Base-by-base conservation (phyloP, 2,797 vertebrate species). In the Euthynnus affinis region DNA sequence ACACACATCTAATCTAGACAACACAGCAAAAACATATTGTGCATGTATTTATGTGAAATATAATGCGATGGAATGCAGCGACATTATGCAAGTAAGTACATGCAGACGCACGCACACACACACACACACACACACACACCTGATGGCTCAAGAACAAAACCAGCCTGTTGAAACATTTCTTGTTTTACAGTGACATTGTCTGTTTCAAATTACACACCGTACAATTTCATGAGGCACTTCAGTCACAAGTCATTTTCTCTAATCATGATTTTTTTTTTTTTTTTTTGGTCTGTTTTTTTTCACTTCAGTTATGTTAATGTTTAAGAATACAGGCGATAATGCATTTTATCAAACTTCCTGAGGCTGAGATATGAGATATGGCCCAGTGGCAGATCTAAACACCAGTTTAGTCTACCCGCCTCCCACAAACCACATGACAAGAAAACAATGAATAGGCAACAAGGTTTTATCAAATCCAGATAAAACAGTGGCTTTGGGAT, bases 1-100 rank as follows among this genome's bases (percentile, higher is more conserved):
- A 68, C 68, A 69, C 64, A 74, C 65, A 34, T 20, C 66, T 59
- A 18, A 71, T 42, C 48, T 59, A 73, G 48, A 76, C 52, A 84
- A 77, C 75, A 76, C 46, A 60, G 64, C 8, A 6, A 80, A 85
- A 88, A 72, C 67, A 75, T 66, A 79, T 75, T 84, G 40, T 46
- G 12, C 64, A 83, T 87, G 86, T 57, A 81, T 90, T 89, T 83
- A 81, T 80, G 79, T 91, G 90, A 91, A 91, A 93, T 84, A 82
- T 76, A 88, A 91, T 10, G 76, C 80, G 55, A 18, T 29, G 90
- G 89, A 88, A 93, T 88, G 89, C 55, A 53, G 73, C 66, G 17
- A 83, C 74, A 62, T 80, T 70, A 64, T 83, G 44, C 89, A 82
- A 84, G 90, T 63, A 52, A 80, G 61, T 18, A 89, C 89, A 90